These are phyloP conservation scores for Bambusicola thoracicus DNA, from an alignment of 2,113 vertebrate genomes.

Conservation along the genomic window DNA sequence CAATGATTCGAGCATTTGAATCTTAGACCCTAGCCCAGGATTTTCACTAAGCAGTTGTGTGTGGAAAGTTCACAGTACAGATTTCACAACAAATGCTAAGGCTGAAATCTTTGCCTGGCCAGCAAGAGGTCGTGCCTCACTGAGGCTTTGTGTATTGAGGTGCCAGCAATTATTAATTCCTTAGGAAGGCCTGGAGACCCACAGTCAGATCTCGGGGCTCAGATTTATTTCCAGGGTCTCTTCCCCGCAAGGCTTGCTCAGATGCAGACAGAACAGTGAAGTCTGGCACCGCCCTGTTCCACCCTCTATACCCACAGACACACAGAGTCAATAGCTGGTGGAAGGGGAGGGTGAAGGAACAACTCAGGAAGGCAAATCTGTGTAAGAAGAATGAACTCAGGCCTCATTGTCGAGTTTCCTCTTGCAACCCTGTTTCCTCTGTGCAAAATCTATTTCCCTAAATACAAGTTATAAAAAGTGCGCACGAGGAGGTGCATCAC, in stretches of 20 bases:
- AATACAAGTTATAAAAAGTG: neutral
- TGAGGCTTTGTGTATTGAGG: neutral
- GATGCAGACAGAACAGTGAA: neutral
- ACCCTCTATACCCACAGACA: accelerated
- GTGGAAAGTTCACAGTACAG: constrained; percentile 41
- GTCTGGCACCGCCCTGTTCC: neutral
- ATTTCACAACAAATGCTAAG: neutral
- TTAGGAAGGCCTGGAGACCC: neutral
- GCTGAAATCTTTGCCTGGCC: neutral
- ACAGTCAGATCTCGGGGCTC: neutral
- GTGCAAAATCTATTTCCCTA: neutral
- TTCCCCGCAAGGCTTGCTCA: neutral
- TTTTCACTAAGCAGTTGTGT: neutral
- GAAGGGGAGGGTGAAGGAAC: neutral
- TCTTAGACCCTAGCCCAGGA: neutral
- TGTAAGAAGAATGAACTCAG: neutral
- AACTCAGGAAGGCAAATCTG: neutral
- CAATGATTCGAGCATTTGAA: neutral
- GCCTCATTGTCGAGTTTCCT: neutral
- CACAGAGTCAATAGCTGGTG: neutral
- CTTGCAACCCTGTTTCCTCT: neutral
- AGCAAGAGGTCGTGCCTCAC: neutral
- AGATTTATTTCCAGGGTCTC: neutral
- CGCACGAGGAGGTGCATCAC: neutral
- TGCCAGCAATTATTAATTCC: neutral